phyloP scores from a whole-genome alignment of 2,113 vertebrate species.

The Pteropus alecto region DNA sequence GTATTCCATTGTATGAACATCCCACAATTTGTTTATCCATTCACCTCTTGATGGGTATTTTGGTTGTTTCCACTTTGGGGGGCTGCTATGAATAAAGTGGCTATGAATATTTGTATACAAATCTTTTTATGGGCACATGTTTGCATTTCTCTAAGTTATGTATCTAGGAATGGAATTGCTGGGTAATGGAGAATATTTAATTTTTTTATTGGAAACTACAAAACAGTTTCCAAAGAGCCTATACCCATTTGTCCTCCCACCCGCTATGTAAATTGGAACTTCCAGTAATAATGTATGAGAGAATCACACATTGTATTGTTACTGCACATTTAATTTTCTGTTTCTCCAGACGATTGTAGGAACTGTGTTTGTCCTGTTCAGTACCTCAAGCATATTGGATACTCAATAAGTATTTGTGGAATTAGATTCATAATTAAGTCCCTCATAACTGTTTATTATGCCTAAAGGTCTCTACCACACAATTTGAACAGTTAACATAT shows the following conservation, averaged over 20 bases:
- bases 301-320: not conserved
- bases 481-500: not conserved
- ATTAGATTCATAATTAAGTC: conserved; percentile 43
- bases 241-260: not conserved
- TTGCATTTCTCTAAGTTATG: not conserved
- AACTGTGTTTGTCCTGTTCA: not conserved
- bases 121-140: not conserved
- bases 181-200: not conserved
- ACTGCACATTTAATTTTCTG: not conserved
- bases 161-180: not conserved
- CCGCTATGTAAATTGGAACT: not conserved
- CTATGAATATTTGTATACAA: not conserved
- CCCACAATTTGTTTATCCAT: not conserved
- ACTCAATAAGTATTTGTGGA: not conserved
- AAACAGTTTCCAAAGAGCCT: not conserved
- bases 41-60: not conserved
- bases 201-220: conserved; percentile 8
- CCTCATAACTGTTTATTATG: not conserved
- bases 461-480: not conserved
- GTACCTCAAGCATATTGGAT: not conserved
- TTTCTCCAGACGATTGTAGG: not conserved
- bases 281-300: not conserved
- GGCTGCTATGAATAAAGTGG: not conserved
- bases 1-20: not conserved
- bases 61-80: not conserved